Conservation (phyloP, 2,888 invertebrate species). For the Campopleginae sp. region DNA sequence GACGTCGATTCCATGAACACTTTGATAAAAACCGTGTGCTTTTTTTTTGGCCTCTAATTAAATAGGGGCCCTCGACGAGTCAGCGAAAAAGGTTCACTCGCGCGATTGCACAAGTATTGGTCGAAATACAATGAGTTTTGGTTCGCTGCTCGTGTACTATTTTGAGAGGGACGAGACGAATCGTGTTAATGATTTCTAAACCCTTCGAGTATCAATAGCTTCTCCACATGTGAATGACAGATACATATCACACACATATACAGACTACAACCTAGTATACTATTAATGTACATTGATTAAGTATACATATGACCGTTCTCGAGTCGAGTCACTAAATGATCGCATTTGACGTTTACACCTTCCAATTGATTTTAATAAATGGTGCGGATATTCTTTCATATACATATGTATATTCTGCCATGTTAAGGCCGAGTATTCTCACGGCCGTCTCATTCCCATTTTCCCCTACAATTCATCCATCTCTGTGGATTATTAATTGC, state of each 20-base stretch:
- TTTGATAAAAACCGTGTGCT: not conserved
- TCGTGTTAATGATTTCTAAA: slow-evolving; percentile 52
- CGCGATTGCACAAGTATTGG: not conserved
- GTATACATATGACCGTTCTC: slow-evolving; percentile 71
- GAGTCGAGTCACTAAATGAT: slow-evolving; percentile 81
- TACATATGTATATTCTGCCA: not conserved
- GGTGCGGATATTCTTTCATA: slow-evolving; percentile 69
- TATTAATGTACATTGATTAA: slow-evolving; percentile 32
- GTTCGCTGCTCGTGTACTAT: not conserved
- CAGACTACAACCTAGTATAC: not conserved
- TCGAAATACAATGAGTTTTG: slow-evolving; percentile 25
- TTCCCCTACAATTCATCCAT: not conserved
- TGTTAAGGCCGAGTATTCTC: slow-evolving; percentile 36
- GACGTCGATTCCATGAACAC: not conserved
- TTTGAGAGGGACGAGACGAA: slow-evolving; percentile 45
- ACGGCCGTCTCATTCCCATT: slow-evolving; percentile 29
- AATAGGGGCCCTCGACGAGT: not conserved
- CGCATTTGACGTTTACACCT: slow-evolving; percentile 82
- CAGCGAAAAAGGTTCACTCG: not conserved
- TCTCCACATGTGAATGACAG: not conserved
- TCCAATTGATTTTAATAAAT: slow-evolving; percentile 82
- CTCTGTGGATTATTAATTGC: slow-evolving; percentile 8
- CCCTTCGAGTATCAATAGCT: slow-evolving; percentile 46
- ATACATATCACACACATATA: not conserved
- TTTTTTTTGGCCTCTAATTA: not conserved